Evolutionary conservation across 2,113 vertebrate genomes (phyloP).

Genomic region (Chionomys nivalis): DNA sequence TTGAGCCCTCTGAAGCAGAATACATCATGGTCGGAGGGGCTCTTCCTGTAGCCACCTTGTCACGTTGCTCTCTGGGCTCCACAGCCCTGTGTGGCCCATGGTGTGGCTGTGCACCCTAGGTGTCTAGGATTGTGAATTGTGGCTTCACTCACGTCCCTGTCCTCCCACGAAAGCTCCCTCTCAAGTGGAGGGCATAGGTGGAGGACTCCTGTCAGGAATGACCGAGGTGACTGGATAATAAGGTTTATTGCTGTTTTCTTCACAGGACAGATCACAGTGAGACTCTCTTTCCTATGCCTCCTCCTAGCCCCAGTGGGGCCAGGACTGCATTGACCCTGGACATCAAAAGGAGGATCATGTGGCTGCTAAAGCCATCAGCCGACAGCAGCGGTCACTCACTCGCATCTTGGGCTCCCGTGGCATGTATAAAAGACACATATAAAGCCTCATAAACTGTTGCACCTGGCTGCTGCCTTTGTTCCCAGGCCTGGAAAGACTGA

Average conservation of each 20-base stretch:
- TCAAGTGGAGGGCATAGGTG: slow-evolving; percentile 19
- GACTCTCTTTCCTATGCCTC: slow-evolving; percentile 78
- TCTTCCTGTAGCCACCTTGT: neutral
- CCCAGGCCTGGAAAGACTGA: neutral
- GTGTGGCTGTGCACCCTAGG: neutral
- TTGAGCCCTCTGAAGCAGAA: neutral
- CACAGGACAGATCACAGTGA: slow-evolving; percentile 86
- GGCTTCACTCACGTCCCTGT: neutral
- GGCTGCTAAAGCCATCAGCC: slow-evolving; percentile 81
- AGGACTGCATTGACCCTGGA: slow-evolving; percentile 82
- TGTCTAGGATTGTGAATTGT: neutral
- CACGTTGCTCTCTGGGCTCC: neutral
- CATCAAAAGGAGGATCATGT: slow-evolving; percentile 81
- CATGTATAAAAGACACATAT: neutral
- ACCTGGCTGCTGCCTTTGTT: rapidly evolving
- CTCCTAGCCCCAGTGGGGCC: slow-evolving; percentile 74
- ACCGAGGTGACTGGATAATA: slow-evolving; percentile 69
- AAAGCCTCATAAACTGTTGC: neutral
- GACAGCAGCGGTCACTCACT: slow-evolving; percentile 60
- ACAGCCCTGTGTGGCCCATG: neutral
- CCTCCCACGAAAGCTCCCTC: neutral
- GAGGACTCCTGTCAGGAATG: slow-evolving; percentile 17
- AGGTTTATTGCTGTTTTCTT: slow-evolving; percentile 83
- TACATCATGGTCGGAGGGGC: neutral
- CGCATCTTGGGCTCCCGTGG: slow-evolving; percentile 41